Evolutionary conservation across 2,113 vertebrate species (phyloP).

Genomic region (Chaetodon trifascialis): DNA sequence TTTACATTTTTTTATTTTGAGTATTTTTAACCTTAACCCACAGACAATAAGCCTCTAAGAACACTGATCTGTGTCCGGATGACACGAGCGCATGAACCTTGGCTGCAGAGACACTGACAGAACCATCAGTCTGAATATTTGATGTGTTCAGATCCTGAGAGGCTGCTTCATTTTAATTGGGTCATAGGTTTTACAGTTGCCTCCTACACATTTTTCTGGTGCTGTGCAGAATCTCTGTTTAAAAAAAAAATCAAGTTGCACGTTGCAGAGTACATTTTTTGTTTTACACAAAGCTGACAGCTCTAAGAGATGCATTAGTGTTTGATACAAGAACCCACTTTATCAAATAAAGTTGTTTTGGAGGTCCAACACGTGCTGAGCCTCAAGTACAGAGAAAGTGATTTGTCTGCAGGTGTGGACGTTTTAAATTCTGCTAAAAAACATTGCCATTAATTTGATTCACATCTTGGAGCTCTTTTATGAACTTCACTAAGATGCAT

Average conservation of each 20-base stretch:
- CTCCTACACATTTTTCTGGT: slow-evolving; percentile 17
- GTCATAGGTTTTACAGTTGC: slow-evolving; percentile 9
- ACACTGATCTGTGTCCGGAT: neutral
- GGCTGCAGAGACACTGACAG: neutral
- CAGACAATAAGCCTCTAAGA: slow-evolving; percentile 8
- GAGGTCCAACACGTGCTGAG: neutral
- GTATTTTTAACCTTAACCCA: slow-evolving; percentile 43
- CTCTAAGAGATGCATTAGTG: neutral
- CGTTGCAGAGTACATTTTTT: slow-evolving; percentile 23
- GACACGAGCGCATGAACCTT: neutral
- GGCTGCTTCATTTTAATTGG: slow-evolving; percentile 8
- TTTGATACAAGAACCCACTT: neutral
- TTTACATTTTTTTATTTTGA: slow-evolving; percentile 44
- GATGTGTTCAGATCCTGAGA: slow-evolving; percentile 32
- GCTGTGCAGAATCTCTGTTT: slow-evolving; percentile 23
- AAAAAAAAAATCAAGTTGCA: neutral
- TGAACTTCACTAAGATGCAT: slow-evolving; percentile 3
- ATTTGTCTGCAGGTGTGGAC: neutral
- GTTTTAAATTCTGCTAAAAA: slow-evolving; percentile 29
- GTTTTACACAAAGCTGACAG: slow-evolving; percentile 6
- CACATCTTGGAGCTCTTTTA: slow-evolving; percentile 14
- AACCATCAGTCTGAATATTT: slow-evolving; percentile 22
- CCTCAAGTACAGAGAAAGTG: slow-evolving; percentile 6
- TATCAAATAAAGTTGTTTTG: neutral
- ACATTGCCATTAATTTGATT: neutral